These are phyloP conservation scores for Poecilia picta DNA, from an alignment of 2,797 vertebrate species.

Conservation along the genomic window DNA sequence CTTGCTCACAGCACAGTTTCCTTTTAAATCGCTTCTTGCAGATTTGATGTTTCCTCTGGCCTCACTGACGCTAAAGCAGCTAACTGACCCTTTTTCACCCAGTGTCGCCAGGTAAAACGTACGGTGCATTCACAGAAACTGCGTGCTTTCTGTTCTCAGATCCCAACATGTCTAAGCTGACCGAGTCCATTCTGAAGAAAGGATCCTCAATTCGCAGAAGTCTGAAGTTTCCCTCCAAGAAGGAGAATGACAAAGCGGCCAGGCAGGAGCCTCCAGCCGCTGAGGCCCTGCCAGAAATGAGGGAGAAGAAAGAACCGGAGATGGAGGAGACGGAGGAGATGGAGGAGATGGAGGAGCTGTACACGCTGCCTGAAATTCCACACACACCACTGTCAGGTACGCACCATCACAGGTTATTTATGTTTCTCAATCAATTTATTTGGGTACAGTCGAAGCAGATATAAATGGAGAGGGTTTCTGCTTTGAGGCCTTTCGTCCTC, in stretches of 20 bases:
- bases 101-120: not conserved
- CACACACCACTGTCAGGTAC: slow-evolving; percentile 77
- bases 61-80: not conserved
- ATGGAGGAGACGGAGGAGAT: slow-evolving; percentile 10
- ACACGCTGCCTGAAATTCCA: slow-evolving; percentile 74
- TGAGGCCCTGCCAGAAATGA: slow-evolving; percentile 19
- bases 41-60: not conserved
- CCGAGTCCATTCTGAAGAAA: slow-evolving; percentile 23
- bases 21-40: not conserved
- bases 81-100: not conserved
- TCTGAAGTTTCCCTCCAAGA: slow-evolving; percentile 45
- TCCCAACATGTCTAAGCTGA: slow-evolving; percentile 9
- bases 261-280: slow-evolving; percentile 2
- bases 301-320: slow-evolving; percentile 12
- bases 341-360: slow-evolving; percentile 54
- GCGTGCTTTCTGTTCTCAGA: slow-evolving; percentile 47
- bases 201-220: slow-evolving; percentile 36
- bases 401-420: not conserved
- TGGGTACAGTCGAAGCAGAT: not conserved
- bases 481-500: not conserved
- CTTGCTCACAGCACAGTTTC: not conserved
- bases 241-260: slow-evolving; percentile 25
- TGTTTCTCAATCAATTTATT: not conserved
- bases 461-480: not conserved
- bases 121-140: no score